Base-by-base conservation (phyloP, 1,140 invertebrate species). In the Akabosia matsudoensis region DNA sequence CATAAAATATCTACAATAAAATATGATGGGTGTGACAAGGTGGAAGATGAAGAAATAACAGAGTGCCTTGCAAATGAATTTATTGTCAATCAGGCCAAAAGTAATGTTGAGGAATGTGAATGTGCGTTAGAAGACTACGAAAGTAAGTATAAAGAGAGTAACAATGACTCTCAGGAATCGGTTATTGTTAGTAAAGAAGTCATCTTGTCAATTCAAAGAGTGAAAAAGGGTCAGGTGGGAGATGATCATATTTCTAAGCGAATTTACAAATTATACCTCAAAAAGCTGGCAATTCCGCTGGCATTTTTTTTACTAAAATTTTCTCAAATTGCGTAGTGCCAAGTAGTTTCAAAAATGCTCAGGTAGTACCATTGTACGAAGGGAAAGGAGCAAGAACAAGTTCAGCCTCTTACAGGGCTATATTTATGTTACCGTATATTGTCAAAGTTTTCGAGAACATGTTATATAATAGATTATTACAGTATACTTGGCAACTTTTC, bases 381-480 rank as follows among this genome's bases (percentile, higher is more conserved):
- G 54, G 54, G 7, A 76, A 76, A 64, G 75, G 75, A n/a, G 26
- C 18, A 26, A 73, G n/a, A 30, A 16, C 14, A 18, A 4, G n/a
- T 61, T 22, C 52, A 45, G 45, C n/a, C 10, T 52, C 16, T 1
- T 76, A 76, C 45, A 22, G 75, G 1, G 28, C 75, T 0, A 76
- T 73, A 18, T 16, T 70, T 0, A 37, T 10, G 24, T 24, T 76
- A 1, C 52, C 52, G 0, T 45, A 37, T 45, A 31, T 76, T 13
- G 33, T 30, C 45, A 76, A 76, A 45, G 61, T 76, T 0, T 73
- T 76, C 16, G 75, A 76, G 33, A 61, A 61, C 13, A 61, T 61
- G 7, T 24, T 61, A 22, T 61, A 61, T 22, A 61, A 61, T 61
- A 72, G 33, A 37, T 18, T 73, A 18, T 61, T 76, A n/a, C 56